These are phyloP conservation scores for Melipona quadrifasciata DNA, from an alignment of 1,140 invertebrate genomes.

Conservation along the genomic window DNA sequence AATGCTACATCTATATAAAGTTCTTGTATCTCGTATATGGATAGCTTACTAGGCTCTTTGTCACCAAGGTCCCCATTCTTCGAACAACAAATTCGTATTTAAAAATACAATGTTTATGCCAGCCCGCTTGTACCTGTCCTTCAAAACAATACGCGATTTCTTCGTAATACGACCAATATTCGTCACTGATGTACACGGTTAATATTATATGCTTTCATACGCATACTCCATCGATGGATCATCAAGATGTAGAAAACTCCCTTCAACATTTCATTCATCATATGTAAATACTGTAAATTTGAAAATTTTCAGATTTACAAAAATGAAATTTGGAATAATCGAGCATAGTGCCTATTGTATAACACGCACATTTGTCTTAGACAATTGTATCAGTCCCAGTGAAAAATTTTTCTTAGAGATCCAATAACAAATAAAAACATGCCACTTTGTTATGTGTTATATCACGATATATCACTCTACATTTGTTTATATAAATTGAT, in stretches of 20 bases:
- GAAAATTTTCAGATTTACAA: background rate
- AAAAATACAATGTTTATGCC: conserved; percentile 63
- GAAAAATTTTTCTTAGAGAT: conserved; percentile 19
- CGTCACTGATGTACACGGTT: conserved; percentile 50
- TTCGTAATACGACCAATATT: conserved; percentile 55
- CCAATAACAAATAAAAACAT: conserved; percentile 8
- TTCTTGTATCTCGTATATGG: conserved; percentile 51
- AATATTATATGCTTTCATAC: conserved; percentile 39
- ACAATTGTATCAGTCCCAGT: conserved; percentile 24
- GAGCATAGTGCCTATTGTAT: conserved; percentile 15
- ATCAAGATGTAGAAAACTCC: conserved; percentile 48
- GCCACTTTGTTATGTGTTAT: conserved; percentile 37
- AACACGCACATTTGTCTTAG: conserved; percentile 21
- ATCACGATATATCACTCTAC: conserved; percentile 22
- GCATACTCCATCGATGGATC: conserved; percentile 51
- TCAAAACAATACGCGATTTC: conserved; percentile 48
- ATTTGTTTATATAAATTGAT: conserved; percentile 27
- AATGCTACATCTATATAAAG: conserved; percentile 63
- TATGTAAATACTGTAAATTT: conserved; percentile 31
- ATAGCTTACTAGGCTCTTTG: conserved; percentile 61
- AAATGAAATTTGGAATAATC: conserved; percentile 26
- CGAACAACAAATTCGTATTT: conserved; percentile 58
- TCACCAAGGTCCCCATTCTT: conserved; percentile 58
- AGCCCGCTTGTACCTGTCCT: conserved; percentile 39
- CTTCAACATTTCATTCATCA: conserved; percentile 35